Evolutionary conservation across 2,888 invertebrate species (phyloP).

Genomic region (Deroplatys truncata): DNA sequence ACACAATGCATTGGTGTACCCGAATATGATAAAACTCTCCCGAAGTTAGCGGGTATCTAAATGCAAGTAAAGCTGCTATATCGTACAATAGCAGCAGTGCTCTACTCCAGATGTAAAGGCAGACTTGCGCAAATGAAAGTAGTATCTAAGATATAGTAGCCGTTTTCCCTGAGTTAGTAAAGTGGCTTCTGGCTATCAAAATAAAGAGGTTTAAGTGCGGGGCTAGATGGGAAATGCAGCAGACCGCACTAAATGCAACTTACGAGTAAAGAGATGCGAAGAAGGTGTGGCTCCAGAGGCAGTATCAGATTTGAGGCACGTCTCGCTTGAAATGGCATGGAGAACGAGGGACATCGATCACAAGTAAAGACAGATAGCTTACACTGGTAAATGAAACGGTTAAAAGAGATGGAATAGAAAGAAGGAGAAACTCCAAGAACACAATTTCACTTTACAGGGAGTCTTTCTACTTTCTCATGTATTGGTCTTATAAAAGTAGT

Average conservation of each 20-base stretch:
- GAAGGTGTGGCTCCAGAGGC: neutral
- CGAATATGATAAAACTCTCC: too few relatives aligned
- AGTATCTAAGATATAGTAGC: neutral
- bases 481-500: neutral
- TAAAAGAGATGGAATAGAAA: neutral
- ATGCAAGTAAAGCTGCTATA: neutral
- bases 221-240: neutral
- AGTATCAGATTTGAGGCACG: neutral
- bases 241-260: neutral
- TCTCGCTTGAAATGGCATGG: neutral
- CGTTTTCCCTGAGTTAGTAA: neutral
- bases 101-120: neutral
- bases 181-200: neutral
- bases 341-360: neutral
- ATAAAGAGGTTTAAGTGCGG: neutral
- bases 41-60: too few relatives aligned
- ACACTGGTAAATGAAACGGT: constrained; percentile 11
- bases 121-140: neutral
- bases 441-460: neutral
- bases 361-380: constrained; percentile 9
- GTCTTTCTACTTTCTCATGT: neutral
- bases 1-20: too few relatives aligned
- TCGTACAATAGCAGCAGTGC: neutral
- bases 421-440: neutral
- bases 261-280: neutral